phyloP scores from a whole-genome alignment of 2,113 vertebrate genomes.

The Otocyon megalotis region DNA sequence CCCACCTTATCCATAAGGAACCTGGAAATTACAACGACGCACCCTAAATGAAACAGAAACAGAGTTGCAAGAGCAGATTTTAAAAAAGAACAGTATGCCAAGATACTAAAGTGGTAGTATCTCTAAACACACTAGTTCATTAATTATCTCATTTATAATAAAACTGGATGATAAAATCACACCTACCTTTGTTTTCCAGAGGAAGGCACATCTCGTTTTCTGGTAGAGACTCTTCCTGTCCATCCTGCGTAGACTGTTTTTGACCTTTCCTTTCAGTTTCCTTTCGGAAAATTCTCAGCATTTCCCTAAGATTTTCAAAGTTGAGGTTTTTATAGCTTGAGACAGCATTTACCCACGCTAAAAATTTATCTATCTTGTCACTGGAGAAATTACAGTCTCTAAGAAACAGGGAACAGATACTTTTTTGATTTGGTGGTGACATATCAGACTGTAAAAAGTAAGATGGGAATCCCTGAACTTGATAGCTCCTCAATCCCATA shows the following conservation, averaged over 20 bases:
- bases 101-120: not conserved
- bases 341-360: constrained; percentile 81
- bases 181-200: constrained; percentile 82
- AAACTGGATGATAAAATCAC: constrained; percentile 27
- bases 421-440: constrained; percentile 73
- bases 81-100: not conserved
- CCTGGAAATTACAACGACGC: not conserved
- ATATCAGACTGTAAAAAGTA: constrained; percentile 88
- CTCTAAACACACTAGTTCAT: not conserved
- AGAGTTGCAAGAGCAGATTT: not conserved
- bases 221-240: not conserved
- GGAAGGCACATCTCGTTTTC: not conserved
- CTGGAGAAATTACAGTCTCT: constrained; percentile 71
- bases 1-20: not conserved
- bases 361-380: constrained; percentile 73
- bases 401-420: constrained; percentile 88
- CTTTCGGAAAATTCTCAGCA: constrained; percentile 73
- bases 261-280: not conserved
- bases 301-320: constrained; percentile 84
- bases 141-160: not conserved
- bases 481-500: constrained; percentile 46
- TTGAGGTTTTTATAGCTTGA: constrained; percentile 72
- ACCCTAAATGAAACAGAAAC: not conserved
- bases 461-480: constrained; percentile 84
- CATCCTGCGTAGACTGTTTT: not conserved